phyloP scores from a whole-genome alignment of 1,140 invertebrate genomes.

The Metopolophium dirhodum region DNA sequence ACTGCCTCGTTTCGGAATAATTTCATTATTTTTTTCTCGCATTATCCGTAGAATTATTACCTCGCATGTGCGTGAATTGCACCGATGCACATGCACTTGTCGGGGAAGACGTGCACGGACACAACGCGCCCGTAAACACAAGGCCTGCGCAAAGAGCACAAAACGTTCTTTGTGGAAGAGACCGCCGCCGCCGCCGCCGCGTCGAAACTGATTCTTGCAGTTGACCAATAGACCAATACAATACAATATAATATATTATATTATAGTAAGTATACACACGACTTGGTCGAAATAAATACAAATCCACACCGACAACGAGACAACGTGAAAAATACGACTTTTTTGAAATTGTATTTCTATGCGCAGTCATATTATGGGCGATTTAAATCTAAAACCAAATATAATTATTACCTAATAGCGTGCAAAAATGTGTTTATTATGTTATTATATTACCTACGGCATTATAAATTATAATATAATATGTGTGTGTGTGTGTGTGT shows the following conservation, averaged over 20 bases:
- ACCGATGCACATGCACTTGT: not conserved
- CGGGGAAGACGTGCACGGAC: not conserved
- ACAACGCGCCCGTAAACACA: not conserved
- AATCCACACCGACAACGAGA: not conserved
- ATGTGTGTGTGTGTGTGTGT: not conserved
- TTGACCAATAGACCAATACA: not conserved
- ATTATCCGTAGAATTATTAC: not conserved
- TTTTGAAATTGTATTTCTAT: not conserved
- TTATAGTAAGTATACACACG: not conserved
- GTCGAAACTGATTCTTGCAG: not conserved
- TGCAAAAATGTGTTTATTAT: not conserved
- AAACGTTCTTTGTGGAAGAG: not conserved
- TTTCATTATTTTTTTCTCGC: not conserved
- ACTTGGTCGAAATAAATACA: not conserved
- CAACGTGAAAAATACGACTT: not conserved
- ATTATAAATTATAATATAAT: too few relatives aligned
- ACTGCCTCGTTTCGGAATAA: conserved; percentile 16
- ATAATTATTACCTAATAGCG: not conserved
- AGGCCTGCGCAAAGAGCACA: not conserved
- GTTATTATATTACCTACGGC: not conserved
- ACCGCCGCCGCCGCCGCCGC: conserved; percentile 3
- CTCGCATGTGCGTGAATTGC: conserved; percentile 9
- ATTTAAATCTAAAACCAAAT: not conserved
- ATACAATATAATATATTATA: not conserved
- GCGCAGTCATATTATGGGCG: not conserved